Base-by-base conservation (phyloP, 2,888 invertebrate species). In the Sarcophaga variegata region DNA sequence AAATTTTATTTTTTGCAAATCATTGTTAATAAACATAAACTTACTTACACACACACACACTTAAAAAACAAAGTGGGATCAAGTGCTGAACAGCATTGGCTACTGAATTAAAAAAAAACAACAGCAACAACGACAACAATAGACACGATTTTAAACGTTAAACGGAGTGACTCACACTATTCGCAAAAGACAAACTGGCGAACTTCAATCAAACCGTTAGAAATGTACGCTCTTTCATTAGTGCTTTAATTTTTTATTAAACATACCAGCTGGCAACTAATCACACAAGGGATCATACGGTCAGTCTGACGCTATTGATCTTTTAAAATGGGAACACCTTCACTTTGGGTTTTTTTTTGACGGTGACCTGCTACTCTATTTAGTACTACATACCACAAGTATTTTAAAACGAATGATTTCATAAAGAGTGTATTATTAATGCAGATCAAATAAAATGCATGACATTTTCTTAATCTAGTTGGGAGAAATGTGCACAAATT, bases 21-120 rank as follows among this genome's bases (percentile, higher is more conserved):
- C 79, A 84, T 84, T 63, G 64, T 14, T n/a, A 75, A 84, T 25
- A 74, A 47, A 83, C 10, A 67, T 11, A 77, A 78, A 63, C 22
- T 8, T 20, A 63, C 45, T 22, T 25, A 67, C 59, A 22, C 70
- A 67, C 59, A 22, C 70, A 67, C 67, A 71, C 37, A 60, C n/a
- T 71, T 14, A 71, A 60, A 67, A 67, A 45, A 4, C 17, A 76
- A 17, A 11, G 49, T 64, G 54, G 25, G 20, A 70, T 79, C 64
- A 79, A 83, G 83, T 79, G 78, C 63, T 37, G 63, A 59, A 69
- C n/a, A 70, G 11, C 67, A 79, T 78, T 78, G 71, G 67, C 63
- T 67, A 67, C 20, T 37, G 45, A 67, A n/a, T 67, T 17, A 45
- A 67, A 54, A 12, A 20, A 17, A 54, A 49, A 49, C 17, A 49